Evolutionary conservation across 2,888 invertebrate species (phyloP).

Genomic region (Eilema sororculum): DNA sequence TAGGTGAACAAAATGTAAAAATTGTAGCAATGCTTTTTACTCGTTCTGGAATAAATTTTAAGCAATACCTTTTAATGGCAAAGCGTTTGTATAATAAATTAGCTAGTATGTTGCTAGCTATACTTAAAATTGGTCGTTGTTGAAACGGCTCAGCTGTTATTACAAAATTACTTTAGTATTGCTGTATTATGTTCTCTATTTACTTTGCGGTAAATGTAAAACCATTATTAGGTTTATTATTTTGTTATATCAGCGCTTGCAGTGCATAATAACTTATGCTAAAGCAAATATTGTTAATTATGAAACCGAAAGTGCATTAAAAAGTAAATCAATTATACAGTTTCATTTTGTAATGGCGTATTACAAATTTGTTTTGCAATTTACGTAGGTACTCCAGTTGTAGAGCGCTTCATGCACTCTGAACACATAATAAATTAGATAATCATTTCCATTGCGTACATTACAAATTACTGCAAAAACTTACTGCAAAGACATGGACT

Average conservation of each 20-base stretch:
- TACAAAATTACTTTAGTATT: slow-evolving; percentile 7
- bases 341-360: background rate
- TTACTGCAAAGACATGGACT: background rate
- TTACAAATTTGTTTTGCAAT: slow-evolving; percentile 4
- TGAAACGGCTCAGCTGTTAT: slow-evolving; percentile 17
- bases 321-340: slow-evolving; percentile 1
- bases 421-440: slow-evolving; percentile 13
- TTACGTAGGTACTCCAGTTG: background rate
- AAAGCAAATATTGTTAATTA: background rate
- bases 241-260: background rate
- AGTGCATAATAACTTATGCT: background rate
- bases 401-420: slow-evolving; percentile 13
- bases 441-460: slow-evolving; percentile 9
- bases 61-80: slow-evolving; percentile 2
- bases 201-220: background rate
- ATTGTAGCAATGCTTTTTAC: background rate
- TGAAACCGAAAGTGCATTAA: background rate
- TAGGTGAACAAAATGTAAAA: background rate
- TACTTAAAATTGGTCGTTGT: slow-evolving; percentile 11
- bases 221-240: background rate
- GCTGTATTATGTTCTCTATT: background rate
- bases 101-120: background rate
- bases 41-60: slow-evolving; percentile 15
- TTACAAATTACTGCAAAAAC: background rate
- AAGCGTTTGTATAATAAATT: slow-evolving; percentile 15